Percentiles rank a stretch among this genome's conserved stretches.
These are phyloP conservation scores for Antheraea yamamai DNA, from an alignment of 2,888 invertebrate genomes.

Conservation along the genomic window DNA sequence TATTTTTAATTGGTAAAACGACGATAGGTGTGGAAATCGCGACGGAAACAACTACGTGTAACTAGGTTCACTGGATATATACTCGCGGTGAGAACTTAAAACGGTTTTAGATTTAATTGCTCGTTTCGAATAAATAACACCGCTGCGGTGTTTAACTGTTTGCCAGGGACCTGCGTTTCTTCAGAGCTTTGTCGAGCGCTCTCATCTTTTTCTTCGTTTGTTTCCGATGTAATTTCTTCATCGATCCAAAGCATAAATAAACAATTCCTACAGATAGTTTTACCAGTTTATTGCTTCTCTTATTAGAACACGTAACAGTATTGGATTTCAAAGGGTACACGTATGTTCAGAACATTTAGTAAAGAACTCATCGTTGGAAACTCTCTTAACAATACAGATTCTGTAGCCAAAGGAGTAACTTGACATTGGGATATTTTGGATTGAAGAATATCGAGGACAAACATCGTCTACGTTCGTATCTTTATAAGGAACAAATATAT, in stretches of 20 bases:
- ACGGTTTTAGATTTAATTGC: conserved; percentile 9
- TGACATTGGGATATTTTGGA: background rate
- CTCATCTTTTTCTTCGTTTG: background rate
- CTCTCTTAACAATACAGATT: background rate
- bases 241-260: background rate
- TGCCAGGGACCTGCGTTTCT: background rate
- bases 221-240: background rate
- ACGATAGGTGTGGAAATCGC: background rate
- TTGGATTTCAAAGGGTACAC: background rate
- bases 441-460: background rate
- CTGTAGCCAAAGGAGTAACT: background rate
- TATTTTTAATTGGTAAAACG: no score
- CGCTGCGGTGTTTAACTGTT: background rate
- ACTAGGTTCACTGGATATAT: background rate
- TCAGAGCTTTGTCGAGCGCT: background rate
- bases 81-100: conserved; percentile 4
- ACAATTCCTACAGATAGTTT: background rate
- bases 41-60: background rate
- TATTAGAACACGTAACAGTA: background rate
- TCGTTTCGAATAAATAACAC: conserved; percentile 1
- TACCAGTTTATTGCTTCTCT: background rate
- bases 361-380: background rate
- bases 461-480: background rate
- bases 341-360: background rate
- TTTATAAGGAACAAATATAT: no score